Evolutionary conservation across 2,113 vertebrate species (phyloP).

Genomic region (Odontesthes bonariensis): DNA sequence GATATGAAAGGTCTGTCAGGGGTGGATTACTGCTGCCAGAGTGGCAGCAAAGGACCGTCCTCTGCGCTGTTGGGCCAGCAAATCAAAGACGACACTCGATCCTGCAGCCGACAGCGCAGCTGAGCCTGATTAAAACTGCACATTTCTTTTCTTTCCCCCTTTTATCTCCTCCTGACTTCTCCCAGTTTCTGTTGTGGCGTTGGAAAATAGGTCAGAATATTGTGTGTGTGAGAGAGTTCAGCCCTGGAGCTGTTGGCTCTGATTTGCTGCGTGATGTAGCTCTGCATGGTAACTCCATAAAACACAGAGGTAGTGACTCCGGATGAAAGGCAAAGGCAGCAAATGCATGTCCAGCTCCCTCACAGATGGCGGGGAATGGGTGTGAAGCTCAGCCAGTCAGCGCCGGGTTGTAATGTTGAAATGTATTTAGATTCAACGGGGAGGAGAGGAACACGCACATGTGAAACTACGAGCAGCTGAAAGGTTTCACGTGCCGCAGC

Average conservation of each 20-base stretch:
- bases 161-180: slow-evolving; percentile 17
- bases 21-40: slow-evolving; percentile 44
- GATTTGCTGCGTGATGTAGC: slow-evolving; percentile 27
- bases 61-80: slow-evolving; percentile 1
- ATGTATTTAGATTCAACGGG: not conserved
- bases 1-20: slow-evolving; percentile 62
- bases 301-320: not conserved
- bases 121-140: not conserved
- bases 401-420: not conserved
- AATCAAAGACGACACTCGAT: slow-evolving; percentile 1
- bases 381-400: not conserved
- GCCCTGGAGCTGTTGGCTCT: slow-evolving; percentile 29
- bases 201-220: slow-evolving; percentile 55
- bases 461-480: no score
- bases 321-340: not conserved
- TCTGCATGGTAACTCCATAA: not conserved
- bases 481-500: no score
- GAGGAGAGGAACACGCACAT: not conserved
- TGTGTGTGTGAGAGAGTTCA: slow-evolving; percentile 21
- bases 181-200: slow-evolving; percentile 23
- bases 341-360: not conserved
- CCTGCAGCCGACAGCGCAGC: slow-evolving; percentile 14
- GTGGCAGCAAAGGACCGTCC: slow-evolving; percentile 44
- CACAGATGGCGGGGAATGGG: not conserved
- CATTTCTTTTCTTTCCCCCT: slow-evolving; percentile 25